phyloP scores from a whole-genome alignment of 2,797 vertebrate genomes.

The Oceanodroma leucorhoa region DNA sequence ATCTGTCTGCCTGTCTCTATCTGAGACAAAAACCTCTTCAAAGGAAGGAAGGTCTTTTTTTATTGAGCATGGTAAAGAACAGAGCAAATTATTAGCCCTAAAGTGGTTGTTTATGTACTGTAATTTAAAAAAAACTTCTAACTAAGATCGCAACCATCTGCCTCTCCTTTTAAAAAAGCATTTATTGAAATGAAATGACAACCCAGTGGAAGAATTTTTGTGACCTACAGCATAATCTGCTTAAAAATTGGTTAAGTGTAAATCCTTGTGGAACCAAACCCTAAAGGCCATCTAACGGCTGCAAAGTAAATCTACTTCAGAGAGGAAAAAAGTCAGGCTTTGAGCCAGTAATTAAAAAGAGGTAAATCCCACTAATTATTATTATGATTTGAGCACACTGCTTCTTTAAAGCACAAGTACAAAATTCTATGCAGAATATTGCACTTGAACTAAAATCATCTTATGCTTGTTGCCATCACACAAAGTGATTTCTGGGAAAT shows the following conservation, averaged over 20 bases:
- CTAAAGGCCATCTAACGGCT: not conserved
- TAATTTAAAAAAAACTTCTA: not conserved
- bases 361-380: not conserved
- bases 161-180: not conserved
- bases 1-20: not conserved
- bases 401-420: not conserved
- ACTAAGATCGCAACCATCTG: not conserved
- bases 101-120: not conserved
- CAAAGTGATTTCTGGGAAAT: not conserved
- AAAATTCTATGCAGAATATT: not conserved
- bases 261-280: not conserved
- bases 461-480: not conserved
- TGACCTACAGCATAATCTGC: not conserved
- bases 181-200: not conserved
- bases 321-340: not conserved
- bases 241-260: not conserved
- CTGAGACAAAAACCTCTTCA: not conserved
- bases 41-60: not conserved
- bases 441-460: not conserved
- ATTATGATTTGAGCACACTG: not conserved
- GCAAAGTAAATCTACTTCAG: not conserved
- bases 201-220: not conserved
- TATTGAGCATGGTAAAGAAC: not conserved
- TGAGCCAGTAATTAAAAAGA: not conserved
- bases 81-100: not conserved